Evolutionary conservation across 1,140 invertebrate genomes (phyloP), one percentile per base, ranked within the genome.

Genomic region (Agrilus planipennis): DNA sequence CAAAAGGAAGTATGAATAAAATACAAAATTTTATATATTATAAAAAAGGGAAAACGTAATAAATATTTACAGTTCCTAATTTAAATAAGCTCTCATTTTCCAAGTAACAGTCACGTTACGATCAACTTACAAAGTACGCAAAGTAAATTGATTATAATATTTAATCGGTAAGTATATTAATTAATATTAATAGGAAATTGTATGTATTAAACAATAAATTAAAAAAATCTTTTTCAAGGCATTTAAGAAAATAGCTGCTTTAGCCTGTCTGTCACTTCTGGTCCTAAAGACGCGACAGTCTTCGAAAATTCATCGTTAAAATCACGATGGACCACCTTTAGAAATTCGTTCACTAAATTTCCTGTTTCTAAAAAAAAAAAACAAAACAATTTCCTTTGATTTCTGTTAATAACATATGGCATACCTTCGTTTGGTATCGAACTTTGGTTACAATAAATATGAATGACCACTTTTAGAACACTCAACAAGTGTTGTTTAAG

Each of bases 241-340:
- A 60, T 7, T 23, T 20, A 36, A 11, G 34, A 20, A 10, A 60
- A 55, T 12, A 60, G 35, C 28, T 57, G 55, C 20, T 61, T 60
- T 45, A 65, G 49, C 11, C 60, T 57, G 28, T 57, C 42, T 12
- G 49, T 47, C 4, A 63, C 52, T 37, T 68, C 65, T 27, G 51
- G 47, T 17, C 65, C 55, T 17, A 70, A 50, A 34, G 64, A 59
- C 6, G 54, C 46, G 16, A 61, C 62, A 12, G 61, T 41, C 7
- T 49, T 49, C 22, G 58, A 63, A 53, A 73, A 77, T 39, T 75
- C 67, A 12, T 72, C 61, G 0, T 68, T 55, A 52, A 78, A 79
- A 45, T 76, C 70, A 42, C 58, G 56, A 15, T 70, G 66, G 23
- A 70, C 60, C 19, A 63, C 64, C 42, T 67, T 70, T 9, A 76